Conservation (phyloP, 2,888 invertebrate species). For the Matsumyia berberina region DNA sequence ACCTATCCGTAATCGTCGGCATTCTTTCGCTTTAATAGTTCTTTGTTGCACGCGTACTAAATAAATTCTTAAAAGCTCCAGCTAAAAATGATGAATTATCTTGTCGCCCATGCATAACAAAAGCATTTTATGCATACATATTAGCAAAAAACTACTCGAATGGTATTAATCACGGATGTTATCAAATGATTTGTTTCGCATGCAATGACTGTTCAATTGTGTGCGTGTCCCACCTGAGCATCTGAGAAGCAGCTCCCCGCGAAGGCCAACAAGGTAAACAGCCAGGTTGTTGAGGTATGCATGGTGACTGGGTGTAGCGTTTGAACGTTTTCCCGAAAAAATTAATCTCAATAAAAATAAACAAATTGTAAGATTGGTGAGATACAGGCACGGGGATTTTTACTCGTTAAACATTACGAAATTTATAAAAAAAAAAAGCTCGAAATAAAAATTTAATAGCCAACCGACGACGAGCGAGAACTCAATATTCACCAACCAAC, state of each 20-base stretch:
- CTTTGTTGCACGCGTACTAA: conserved; percentile 17
- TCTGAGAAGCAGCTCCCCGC: conserved; percentile 43
- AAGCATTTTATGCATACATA: neutral
- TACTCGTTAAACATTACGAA: neutral
- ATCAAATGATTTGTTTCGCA: conserved; percentile 2
- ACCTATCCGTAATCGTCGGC: neutral
- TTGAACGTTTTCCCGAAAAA: conserved; percentile 10
- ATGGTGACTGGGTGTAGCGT: conserved; percentile 28
- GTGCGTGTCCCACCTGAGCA: conserved; percentile 65
- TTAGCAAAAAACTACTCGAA: conserved; percentile 2
- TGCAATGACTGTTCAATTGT: conserved; percentile 11
- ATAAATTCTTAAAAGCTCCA: neutral
- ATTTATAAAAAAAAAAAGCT: neutral
- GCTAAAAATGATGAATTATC: conserved; percentile 10
- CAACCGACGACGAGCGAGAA: conserved; percentile 5
- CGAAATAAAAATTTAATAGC: conserved; percentile 4
- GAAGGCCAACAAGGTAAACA: conserved; percentile 55
- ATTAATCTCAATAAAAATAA: neutral
- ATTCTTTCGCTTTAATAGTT: neutral
- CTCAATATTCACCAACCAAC: conserved; percentile 27
- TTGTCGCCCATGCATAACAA: conserved; percentile 27
- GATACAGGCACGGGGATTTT: conserved; percentile 9
- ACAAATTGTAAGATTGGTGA: neutral
- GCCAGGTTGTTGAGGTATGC: conserved; percentile 45
- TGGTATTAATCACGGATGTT: conserved; percentile 21